Evolutionary conservation across 2,797 vertebrate species (phyloP).

Genomic region (Sphenodon punctatus): DNA sequence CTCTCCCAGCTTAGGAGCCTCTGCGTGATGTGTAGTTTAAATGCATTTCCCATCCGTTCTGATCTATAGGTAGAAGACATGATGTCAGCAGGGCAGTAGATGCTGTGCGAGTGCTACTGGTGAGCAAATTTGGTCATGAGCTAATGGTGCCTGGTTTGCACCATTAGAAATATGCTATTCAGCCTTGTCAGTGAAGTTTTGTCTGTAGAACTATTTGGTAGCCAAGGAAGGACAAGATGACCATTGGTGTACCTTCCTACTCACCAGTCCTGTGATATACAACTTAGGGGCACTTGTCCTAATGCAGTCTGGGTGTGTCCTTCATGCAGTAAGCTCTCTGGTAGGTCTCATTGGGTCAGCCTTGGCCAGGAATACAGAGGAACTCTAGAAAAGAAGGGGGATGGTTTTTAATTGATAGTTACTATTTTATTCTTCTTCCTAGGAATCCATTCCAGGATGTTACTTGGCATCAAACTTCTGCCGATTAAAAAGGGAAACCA

Average conservation of each 20-base stretch:
- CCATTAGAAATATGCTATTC: not conserved
- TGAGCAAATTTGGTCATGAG: too few relatives aligned
- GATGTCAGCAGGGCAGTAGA: too few relatives aligned
- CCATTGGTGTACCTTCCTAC: too few relatives aligned
- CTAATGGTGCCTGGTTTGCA: not conserved
- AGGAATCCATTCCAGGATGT: not conserved
- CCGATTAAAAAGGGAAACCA: not conserved
- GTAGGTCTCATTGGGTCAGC: not conserved
- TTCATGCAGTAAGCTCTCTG: not conserved
- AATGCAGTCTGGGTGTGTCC: not conserved
- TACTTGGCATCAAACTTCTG: not conserved
- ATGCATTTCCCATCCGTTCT: too few relatives aligned
- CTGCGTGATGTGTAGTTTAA: too few relatives aligned
- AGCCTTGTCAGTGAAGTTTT: not conserved
- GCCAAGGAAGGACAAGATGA: not conserved
- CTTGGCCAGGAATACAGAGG: rapidly evolving
- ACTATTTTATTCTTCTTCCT: not conserved
- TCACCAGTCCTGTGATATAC: too few relatives aligned
- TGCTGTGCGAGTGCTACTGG: too few relatives aligned
- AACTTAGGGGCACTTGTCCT: not conserved
- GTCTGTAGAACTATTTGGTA: not conserved
- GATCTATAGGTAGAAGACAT: too few relatives aligned
- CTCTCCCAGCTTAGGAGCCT: too few relatives aligned
- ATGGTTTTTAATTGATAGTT: not conserved
- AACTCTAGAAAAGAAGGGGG: rapidly evolving